Evolutionary conservation across 2,797 vertebrate genomes (phyloP).

Genomic region (Decapterus maruadsi): DNA sequence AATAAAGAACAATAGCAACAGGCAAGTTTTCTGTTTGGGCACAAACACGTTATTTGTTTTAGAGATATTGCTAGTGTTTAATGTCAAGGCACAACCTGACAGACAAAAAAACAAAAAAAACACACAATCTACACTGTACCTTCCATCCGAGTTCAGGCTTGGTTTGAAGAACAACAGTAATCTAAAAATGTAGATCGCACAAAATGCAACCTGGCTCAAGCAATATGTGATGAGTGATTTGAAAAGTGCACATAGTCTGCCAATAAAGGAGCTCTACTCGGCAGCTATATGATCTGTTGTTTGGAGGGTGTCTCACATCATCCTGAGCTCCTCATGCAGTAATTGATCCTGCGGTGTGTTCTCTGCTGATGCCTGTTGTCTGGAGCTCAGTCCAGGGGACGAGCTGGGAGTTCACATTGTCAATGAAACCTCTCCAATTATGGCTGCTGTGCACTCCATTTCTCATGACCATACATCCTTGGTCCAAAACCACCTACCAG

Average conservation of each 20-base stretch:
- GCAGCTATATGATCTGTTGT: constrained; percentile 40
- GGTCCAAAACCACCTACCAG: neutral
- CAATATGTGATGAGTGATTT: neutral
- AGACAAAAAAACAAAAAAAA: neutral
- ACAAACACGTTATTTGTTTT: neutral
- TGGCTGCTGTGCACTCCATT: constrained; percentile 18
- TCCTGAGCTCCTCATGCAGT: constrained; percentile 47
- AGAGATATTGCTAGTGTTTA: neutral
- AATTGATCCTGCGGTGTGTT: constrained; percentile 40
- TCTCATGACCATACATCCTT: constrained; percentile 5
- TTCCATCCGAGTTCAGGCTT: neutral
- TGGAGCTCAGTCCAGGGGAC: constrained; percentile 37
- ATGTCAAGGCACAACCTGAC: neutral
- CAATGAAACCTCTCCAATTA: constrained; percentile 50
- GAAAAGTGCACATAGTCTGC: constrained; percentile 3
- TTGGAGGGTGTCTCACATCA: constrained; percentile 35
- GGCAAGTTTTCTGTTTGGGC: neutral
- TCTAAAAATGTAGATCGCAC: neutral
- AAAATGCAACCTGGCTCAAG: neutral
- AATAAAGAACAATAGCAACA: neutral
- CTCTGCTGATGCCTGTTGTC: constrained; percentile 51
- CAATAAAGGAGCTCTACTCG: constrained; percentile 11
- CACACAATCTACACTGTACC: no score
- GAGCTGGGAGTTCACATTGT: constrained; percentile 55
- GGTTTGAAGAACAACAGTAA: neutral